These are phyloP conservation scores for Liolophura sinensis DNA, from an alignment of 1,140 invertebrate species.

Conservation along the genomic window DNA sequence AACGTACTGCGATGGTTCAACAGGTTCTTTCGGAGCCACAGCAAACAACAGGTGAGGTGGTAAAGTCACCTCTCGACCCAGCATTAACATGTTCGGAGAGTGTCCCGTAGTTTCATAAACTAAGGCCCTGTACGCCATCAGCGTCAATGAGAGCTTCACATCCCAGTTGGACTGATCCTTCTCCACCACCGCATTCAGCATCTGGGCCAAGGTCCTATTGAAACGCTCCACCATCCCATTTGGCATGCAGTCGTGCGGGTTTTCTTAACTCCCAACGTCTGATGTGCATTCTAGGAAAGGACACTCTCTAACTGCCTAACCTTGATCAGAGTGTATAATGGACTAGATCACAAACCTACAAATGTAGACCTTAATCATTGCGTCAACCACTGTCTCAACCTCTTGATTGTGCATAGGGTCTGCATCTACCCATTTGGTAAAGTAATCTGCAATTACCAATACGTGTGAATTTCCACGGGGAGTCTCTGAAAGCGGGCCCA, in stretches of 20 bases:
- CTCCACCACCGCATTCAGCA: constrained; percentile 29
- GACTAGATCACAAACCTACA: constrained; percentile 48
- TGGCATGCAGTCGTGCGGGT: constrained; percentile 20
- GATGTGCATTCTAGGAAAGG: constrained; percentile 17
- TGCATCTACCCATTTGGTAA: constrained; percentile 56
- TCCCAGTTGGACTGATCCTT: constrained; percentile 31
- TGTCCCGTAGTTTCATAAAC: constrained; percentile 26
- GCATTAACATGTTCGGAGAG: constrained; percentile 25
- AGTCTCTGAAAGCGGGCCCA: constrained; percentile 24
- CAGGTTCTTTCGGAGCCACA: no score
- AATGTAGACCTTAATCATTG: constrained; percentile 49
- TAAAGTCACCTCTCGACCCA: constrained; percentile 25
- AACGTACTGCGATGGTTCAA: no score
- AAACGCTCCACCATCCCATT: constrained; percentile 28
- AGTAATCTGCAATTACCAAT: constrained; percentile 49
- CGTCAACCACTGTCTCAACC: constrained; percentile 47
- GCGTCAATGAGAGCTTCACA: constrained; percentile 18
- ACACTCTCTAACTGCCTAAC: constrained; percentile 24
- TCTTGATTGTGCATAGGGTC: constrained; percentile 53
- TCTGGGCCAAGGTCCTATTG: constrained; percentile 31
- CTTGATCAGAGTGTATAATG: constrained; percentile 51
- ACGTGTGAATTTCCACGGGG: constrained; percentile 43
- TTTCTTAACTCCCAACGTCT: constrained; percentile 19
- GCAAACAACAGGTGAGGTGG: constrained; percentile 16
- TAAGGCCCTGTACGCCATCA: constrained; percentile 25